Evolutionary conservation across 1,140 invertebrate species (phyloP).

Genomic region (Teleopsis dalmanni): DNA sequence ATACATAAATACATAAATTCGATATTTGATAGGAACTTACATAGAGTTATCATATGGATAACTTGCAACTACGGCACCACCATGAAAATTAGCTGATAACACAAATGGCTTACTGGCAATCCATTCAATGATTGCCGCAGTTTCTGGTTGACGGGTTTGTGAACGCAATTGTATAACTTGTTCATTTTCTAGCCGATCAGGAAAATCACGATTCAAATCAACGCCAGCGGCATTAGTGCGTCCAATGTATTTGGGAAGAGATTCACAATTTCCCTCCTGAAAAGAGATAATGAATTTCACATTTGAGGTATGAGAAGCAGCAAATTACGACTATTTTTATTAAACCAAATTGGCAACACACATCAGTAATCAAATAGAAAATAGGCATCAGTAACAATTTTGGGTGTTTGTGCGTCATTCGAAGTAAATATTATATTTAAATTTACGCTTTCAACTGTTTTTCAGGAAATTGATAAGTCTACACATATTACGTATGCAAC

Average conservation of each 20-base stretch:
- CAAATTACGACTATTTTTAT: no score
- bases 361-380: no score
- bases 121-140: constrained; percentile 84
- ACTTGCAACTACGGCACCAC: constrained; percentile 84
- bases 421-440: no score
- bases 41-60: constrained; percentile 80
- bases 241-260: constrained; percentile 56
- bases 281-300: constrained; percentile 24
- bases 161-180: constrained; percentile 32
- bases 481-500: no score
- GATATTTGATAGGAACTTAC: constrained; percentile 48
- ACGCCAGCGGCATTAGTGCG: constrained; percentile 69
- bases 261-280: constrained; percentile 74
- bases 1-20: no score
- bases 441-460: no score
- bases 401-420: no score
- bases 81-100: constrained; percentile 84
- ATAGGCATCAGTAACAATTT: no score
- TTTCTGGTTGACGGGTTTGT: constrained; percentile 75
- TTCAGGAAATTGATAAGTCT: no score
- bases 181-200: constrained; percentile 66
- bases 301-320: no score
- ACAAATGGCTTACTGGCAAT: constrained; percentile 79
- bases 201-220: constrained; percentile 85
- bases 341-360: no score